phyloP scores from a whole-genome alignment of 2,113 vertebrate genomes.

The Pseudorasbora parva region DNA sequence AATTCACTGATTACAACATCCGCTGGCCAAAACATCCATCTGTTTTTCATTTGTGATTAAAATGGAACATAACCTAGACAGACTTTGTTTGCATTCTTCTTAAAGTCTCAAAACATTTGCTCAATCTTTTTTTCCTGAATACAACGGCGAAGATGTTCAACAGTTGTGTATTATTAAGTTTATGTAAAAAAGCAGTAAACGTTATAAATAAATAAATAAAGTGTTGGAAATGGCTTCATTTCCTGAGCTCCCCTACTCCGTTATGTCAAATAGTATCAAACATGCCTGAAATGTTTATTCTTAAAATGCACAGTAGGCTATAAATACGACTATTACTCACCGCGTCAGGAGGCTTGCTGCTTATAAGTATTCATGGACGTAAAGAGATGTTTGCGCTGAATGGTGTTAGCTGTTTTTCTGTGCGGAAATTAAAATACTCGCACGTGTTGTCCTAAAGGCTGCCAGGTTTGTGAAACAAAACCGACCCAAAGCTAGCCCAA shows the following conservation, averaged over 20 bases:
- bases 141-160: not conserved
- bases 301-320: too few relatives aligned
- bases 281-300: not conserved
- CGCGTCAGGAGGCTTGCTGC: not conserved
- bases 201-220: not conserved
- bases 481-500: too few relatives aligned
- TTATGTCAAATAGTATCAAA: not conserved
- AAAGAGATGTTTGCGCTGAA: not conserved
- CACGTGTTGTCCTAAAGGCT: not conserved
- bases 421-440: not conserved
- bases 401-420: not conserved
- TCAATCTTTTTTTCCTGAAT: not conserved
- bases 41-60: too few relatives aligned
- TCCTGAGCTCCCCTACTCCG: not conserved
- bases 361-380: not conserved
- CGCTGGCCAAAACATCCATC: not conserved
- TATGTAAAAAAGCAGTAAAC: not conserved
- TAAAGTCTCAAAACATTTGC: too few relatives aligned
- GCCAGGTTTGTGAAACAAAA: too few relatives aligned
- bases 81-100: not conserved
- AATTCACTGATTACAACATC: not conserved
- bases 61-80: not conserved
- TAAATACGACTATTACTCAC: constrained; percentile 10
- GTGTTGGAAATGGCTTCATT: not conserved
- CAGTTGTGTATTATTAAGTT: not conserved